Evolutionary conservation across 2,888 invertebrate genomes (phyloP).

Genomic region (Lochmaea crataegi): DNA sequence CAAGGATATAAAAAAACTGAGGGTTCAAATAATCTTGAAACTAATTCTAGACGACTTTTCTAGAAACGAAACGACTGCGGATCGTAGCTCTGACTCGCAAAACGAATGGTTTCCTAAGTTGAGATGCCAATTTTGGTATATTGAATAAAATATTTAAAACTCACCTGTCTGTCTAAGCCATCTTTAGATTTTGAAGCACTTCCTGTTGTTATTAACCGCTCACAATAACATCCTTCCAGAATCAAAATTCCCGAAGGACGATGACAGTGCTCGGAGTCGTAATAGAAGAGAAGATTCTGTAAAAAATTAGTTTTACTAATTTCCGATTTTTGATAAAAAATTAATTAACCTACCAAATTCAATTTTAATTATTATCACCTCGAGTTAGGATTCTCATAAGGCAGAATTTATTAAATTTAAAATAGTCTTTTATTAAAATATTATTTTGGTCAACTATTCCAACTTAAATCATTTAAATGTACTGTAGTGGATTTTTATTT

Average conservation of each 20-base stretch:
- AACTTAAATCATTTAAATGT: no score
- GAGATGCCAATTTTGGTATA: neutral
- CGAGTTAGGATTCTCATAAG: neutral
- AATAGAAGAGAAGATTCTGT: constrained; percentile 92
- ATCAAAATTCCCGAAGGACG: constrained; percentile 87
- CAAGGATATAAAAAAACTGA: no score
- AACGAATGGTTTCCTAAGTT: no score
- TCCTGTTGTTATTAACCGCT: constrained; percentile 74
- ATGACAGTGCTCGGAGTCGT: constrained; percentile 83
- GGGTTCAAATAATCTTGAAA: no score
- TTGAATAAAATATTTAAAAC: constrained; percentile 14
- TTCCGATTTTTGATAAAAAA: neutral
- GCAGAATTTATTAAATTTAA: no score
- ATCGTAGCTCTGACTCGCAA: no score
- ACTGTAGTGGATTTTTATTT: no score
- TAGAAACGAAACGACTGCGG: no score
- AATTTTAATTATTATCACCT: neutral
- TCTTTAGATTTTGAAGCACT: constrained; percentile 61
- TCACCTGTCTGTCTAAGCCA: constrained; percentile 60
- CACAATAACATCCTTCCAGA: constrained; percentile 90
- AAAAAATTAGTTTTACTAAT: constrained; percentile 59
- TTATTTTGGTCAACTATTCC: no score
- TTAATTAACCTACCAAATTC: neutral
- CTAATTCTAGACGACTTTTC: no score
- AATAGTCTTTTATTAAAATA: no score